These are phyloP conservation scores for Bubalus kerabau DNA, from an alignment of 2,113 vertebrate species.

Conservation along the genomic window DNA sequence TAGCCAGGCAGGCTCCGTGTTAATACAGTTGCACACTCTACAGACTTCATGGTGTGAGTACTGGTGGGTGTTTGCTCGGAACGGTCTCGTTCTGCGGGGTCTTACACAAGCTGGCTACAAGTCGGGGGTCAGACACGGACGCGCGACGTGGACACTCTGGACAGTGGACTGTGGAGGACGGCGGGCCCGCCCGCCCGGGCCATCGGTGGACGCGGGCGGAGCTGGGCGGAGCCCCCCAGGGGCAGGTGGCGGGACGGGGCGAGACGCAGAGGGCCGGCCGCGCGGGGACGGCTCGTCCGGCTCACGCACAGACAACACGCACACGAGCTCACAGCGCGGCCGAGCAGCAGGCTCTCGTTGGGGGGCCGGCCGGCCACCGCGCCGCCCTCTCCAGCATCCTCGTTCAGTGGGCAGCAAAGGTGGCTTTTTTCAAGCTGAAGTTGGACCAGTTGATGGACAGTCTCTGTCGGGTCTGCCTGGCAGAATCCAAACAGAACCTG, in stretches of 20 bases:
- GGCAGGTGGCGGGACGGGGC: slow-evolving; percentile 79
- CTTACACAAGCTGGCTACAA: slow-evolving; percentile 94
- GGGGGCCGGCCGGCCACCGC: slow-evolving; percentile 82
- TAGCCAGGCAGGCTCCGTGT: slow-evolving; percentile 99
- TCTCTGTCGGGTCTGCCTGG: slow-evolving; percentile 95
- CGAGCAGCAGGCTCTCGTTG: slow-evolving; percentile 84
- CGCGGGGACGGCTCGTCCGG: slow-evolving; percentile 85
- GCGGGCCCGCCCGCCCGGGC: slow-evolving; percentile 87
- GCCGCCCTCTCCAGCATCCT: slow-evolving; percentile 70
- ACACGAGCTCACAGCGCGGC: slow-evolving; percentile 88
- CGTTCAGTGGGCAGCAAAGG: slow-evolving; percentile 94
- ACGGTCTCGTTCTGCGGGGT: slow-evolving; percentile 91
- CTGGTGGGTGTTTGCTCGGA: slow-evolving; percentile 86
- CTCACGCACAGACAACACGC: slow-evolving; percentile 92
- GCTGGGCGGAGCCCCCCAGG: slow-evolving; percentile 82
- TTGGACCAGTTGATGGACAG: slow-evolving; percentile 99
- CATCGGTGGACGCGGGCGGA: slow-evolving; percentile 76
- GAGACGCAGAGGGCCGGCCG: slow-evolving; percentile 87
- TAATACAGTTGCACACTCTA: slow-evolving; percentile 99
- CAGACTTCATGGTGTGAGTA: slow-evolving; percentile 95
- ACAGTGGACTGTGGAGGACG: slow-evolving; percentile 90
- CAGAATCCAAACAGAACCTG: slow-evolving; percentile 98
- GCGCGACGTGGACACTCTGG: slow-evolving; percentile 92
- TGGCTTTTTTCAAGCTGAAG: slow-evolving; percentile 98
- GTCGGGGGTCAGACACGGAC: slow-evolving; percentile 85